Base-by-base conservation (phyloP, 2,113 vertebrate species). In the Salvator merianae region DNA sequence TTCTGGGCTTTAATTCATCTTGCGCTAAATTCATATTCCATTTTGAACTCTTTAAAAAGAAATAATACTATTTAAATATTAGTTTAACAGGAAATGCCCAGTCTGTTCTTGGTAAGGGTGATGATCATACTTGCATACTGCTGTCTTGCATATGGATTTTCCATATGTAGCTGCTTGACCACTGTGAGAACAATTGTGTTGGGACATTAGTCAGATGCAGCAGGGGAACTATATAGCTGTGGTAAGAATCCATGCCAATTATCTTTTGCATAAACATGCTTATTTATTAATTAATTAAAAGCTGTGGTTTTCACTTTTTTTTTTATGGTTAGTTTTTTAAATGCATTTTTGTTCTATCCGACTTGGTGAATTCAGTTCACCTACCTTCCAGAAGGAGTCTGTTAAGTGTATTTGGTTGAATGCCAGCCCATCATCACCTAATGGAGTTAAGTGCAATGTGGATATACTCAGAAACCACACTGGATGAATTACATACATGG, bases 401-500 rank as follows among this genome's bases (percentile, higher is more conserved):
- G 18, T 7, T 0, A 88, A 90, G 16, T 59, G 34, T n/a, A 34
- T 78, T 91, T 93, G 90, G 79, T 88, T 79, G 81, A 32, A 40
- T 9, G 88, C 87, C 91, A 88, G 77, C 77, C 87, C 77, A n/a
- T 87, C 89, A 40, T 70, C 87, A 77, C 68, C 83, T 92, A 70
- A 88, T 94, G 88, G 89, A 87, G 77, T 91, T 90, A 77, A 47
- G 74, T 69, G 72, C 74, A 74, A 86, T 3, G 36, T 86, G 89
- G 82, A 77, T 89, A 20, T 77, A 55, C 87, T 89, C 71, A 40
- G 85, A 90, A 91, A 76, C 80, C 4, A 0, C 85, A 75, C 80
- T 82, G 90, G 85, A 79, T 87, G 85, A 90, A 90, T 90, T 91
- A 66, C 86, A 85, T 90, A 84, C 73, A 40, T 63, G 79, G 86